A percentile compares a stretch with the other conserved stretches of the same genome.
phyloP scores from a whole-genome alignment of 2,888 invertebrate genomes.

The Balanococcus diminutus region DNA sequence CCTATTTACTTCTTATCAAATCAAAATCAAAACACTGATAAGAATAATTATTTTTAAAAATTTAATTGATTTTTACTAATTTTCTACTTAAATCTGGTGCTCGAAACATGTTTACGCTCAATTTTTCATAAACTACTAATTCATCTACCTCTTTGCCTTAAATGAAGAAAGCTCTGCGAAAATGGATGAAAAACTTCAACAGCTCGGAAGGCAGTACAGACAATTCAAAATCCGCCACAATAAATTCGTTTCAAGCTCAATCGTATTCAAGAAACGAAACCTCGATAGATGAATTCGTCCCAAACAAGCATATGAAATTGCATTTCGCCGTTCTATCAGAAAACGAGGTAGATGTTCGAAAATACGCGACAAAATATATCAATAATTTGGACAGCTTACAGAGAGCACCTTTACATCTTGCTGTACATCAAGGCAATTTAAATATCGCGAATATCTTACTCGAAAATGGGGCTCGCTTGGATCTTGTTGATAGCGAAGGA shows the following conservation, averaged over 20 bases:
- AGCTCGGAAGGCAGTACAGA: not conserved
- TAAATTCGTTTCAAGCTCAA: not conserved
- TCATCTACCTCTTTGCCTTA: not conserved
- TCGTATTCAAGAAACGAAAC: not conserved
- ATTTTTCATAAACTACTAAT: not conserved
- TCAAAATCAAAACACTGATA: not conserved
- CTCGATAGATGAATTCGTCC: not conserved
- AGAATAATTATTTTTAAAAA: not conserved
- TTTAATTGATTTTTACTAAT: not conserved
- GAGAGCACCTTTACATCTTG: conserved; percentile 60
- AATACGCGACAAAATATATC: conserved; percentile 56
- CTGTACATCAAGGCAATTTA: conserved; percentile 60
- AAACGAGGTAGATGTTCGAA: conserved; percentile 8
- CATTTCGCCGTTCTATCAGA: conserved; percentile 11
- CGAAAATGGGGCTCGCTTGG: conserved; percentile 59
- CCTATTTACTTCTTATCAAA: not conserved
- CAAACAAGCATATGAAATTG: conserved; percentile 29
- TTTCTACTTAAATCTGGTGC: not conserved
- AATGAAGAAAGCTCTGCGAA: conserved; percentile 23
- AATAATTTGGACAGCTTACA: conserved; percentile 59
- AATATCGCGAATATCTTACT: conserved; percentile 60
- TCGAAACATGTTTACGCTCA: not conserved
- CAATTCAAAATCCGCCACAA: not conserved
- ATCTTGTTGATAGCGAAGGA: conserved; percentile 60
- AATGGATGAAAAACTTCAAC: conserved; percentile 38